Percentiles rank a stretch among this genome's conserved stretches.
Evolutionary conservation across 53 echinoderm and acorn worm species (phyloP).

Genomic region (Holothuria scabra): DNA sequence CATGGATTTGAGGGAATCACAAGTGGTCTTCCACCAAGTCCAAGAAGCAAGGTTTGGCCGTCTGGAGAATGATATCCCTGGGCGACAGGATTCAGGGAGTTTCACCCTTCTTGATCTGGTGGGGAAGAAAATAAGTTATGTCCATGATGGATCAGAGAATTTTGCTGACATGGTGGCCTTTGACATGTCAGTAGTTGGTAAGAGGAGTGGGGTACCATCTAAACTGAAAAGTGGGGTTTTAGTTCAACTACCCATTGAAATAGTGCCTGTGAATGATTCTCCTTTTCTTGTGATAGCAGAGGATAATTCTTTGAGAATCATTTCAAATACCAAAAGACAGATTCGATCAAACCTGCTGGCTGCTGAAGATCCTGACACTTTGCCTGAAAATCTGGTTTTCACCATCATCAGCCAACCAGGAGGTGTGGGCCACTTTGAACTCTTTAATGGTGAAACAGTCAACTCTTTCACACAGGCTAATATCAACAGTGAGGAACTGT

Average conservation of each 20-base stretch:
- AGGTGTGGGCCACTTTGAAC: conserved; percentile 87
- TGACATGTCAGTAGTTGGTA: conserved; percentile 70
- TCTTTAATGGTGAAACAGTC: conserved; percentile 47
- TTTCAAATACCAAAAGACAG: conserved; percentile 56
- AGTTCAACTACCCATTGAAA: conserved; percentile 67
- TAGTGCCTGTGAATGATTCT: conserved; percentile 84
- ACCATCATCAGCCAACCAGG: conserved; percentile 72
- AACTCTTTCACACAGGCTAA: conserved; percentile 82
- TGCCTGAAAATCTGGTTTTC: conserved; percentile 64
- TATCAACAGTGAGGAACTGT: conserved; percentile 65
- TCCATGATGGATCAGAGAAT: conserved; percentile 92
- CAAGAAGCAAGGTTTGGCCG: conserved; percentile 70
- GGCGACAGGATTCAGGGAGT: conserved; percentile 64
- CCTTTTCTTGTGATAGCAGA: conserved; percentile 77
- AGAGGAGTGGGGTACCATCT: conserved; percentile 53
- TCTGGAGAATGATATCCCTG: conserved; percentile 73
- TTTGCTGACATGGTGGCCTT: conserved; percentile 74
- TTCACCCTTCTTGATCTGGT: conserved; percentile 84
- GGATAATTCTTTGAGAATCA: conserved; percentile 82
- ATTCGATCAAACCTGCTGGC: conserved; percentile 61
- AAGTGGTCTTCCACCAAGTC: conserved; percentile 69
- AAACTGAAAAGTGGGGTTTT: conserved; percentile 56
- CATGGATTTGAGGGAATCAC: conserved; percentile 72
- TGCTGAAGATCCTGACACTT: conserved; percentile 84
- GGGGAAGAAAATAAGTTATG: conserved; percentile 77